A percentile compares a stretch with the other conserved stretches of the same genome.
Evolutionary conservation across 2,113 vertebrate species (phyloP).

Genomic region (Gymnarchus niloticus): DNA sequence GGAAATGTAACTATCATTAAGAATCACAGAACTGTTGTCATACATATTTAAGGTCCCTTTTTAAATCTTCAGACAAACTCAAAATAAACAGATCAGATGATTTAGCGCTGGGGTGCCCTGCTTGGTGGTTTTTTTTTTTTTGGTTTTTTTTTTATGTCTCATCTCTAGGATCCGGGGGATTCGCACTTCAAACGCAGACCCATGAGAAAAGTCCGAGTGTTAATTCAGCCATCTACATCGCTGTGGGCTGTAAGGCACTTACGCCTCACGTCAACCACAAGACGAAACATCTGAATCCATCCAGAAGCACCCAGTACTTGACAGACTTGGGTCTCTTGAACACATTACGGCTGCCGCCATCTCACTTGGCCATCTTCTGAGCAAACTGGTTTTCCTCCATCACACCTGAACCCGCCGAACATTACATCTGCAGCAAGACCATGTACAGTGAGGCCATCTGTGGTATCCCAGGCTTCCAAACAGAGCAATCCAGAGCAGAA

Average conservation of each 20-base stretch:
- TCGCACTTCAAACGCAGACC: not conserved
- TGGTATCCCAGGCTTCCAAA: not conserved
- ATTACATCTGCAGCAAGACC: not conserved
- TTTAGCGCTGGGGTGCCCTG: not conserved
- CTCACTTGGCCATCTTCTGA: not conserved
- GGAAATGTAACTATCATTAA: not conserved
- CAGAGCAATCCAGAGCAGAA: too few relatives aligned
- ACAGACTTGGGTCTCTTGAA: not conserved
- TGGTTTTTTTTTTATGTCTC: not conserved
- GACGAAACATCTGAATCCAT: not conserved
- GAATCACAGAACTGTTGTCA: not conserved
- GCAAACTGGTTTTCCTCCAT: not conserved
- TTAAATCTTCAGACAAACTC: not conserved
- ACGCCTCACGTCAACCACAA: not conserved
- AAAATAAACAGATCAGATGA: not conserved
- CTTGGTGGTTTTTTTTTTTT: not conserved
- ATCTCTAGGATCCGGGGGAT: not conserved
- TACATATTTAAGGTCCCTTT: not conserved
- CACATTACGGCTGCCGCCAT: slow-evolving; percentile 8
- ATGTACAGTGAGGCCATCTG: not conserved
- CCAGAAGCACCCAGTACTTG: not conserved
- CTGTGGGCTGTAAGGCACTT: not conserved
- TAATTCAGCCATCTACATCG: not conserved
- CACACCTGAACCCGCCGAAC: not conserved
- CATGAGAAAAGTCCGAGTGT: not conserved